Conservation (phyloP, 2,888 invertebrate species). For the Leucophenga maculata region DNA sequence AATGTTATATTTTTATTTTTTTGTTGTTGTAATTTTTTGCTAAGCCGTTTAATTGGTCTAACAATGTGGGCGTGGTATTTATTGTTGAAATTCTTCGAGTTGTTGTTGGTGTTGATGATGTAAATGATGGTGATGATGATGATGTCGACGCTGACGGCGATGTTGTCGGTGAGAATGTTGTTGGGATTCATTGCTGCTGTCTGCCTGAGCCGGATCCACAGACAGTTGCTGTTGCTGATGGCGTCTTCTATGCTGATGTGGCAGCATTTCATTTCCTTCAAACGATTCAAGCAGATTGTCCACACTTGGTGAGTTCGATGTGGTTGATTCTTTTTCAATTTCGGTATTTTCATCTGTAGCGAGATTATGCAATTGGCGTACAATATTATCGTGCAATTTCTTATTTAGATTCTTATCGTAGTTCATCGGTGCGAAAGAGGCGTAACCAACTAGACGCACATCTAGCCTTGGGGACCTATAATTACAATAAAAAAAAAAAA, state of each 20-base stretch:
- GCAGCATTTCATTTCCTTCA: slow-evolving; percentile 40
- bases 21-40: no score
- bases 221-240: slow-evolving; percentile 46
- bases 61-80: not conserved
- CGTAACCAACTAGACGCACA: slow-evolving; percentile 61
- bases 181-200: slow-evolving; percentile 35
- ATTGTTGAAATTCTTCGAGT: not conserved
- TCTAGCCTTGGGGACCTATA: slow-evolving; percentile 70
- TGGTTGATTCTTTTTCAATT: slow-evolving; percentile 53
- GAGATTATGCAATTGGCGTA: slow-evolving; percentile 53
- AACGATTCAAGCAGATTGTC: slow-evolving; percentile 63
- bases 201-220: slow-evolving; percentile 17
- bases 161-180: slow-evolving; percentile 48
- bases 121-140: slow-evolving; percentile 41
- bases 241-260: slow-evolving; percentile 52
- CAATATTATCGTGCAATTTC: slow-evolving; percentile 49
- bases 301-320: slow-evolving; percentile 59
- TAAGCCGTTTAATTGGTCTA: not conserved
- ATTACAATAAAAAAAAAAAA: not conserved
- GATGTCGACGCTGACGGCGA: slow-evolving; percentile 46
- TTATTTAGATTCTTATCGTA: slow-evolving; percentile 49
- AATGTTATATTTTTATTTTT: not conserved
- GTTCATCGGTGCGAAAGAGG: slow-evolving; percentile 50
- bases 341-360: slow-evolving; percentile 27
- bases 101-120: slow-evolving; percentile 36